Conservation (phyloP, 2,888 invertebrate genomes). For the Agrochola litura region DNA sequence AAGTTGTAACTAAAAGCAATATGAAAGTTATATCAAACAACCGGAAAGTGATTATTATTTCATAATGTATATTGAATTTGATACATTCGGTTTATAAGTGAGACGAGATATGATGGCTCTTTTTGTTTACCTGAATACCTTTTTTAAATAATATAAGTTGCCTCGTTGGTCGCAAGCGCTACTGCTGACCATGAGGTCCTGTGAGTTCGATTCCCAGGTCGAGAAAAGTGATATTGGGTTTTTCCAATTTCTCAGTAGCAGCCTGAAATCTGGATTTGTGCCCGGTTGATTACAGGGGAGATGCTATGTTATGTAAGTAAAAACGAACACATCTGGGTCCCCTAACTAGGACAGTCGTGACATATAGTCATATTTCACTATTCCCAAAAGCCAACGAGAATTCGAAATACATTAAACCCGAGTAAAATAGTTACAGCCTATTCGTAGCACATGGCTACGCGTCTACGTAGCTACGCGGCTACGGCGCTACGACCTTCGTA, state of each 20-base stretch:
- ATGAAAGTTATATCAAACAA: constrained; percentile 30
- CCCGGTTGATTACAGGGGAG: neutral
- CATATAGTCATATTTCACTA: constrained; percentile 25
- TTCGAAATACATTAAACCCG: constrained; percentile 67
- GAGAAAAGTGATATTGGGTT: neutral
- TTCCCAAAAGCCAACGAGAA: constrained; percentile 50
- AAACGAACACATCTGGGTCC: neutral
- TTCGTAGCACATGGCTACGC: constrained; percentile 76
- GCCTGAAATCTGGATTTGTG: neutral
- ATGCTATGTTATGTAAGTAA: too few species aligned
- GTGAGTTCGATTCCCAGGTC: neutral
- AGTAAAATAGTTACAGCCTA: constrained; percentile 69
- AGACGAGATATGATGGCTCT: neutral
- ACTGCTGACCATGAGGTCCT: too few species aligned
- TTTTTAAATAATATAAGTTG: neutral
- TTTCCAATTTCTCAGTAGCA: neutral
- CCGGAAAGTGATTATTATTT: constrained; percentile 48
- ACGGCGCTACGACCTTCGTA: constrained; percentile 49
- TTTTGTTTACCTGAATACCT: neutral
- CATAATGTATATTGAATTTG: constrained; percentile 23
- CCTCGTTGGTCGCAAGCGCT: neutral
- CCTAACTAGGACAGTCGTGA: neutral
- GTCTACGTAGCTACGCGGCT: constrained; percentile 66
- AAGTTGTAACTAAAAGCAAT: constrained; percentile 54
- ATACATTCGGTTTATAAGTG: neutral